Percentiles rank a stretch among this genome's conserved stretches.
Conservation (phyloP, 2,797 vertebrate genomes). For the Thaleichthys pacificus region DNA sequence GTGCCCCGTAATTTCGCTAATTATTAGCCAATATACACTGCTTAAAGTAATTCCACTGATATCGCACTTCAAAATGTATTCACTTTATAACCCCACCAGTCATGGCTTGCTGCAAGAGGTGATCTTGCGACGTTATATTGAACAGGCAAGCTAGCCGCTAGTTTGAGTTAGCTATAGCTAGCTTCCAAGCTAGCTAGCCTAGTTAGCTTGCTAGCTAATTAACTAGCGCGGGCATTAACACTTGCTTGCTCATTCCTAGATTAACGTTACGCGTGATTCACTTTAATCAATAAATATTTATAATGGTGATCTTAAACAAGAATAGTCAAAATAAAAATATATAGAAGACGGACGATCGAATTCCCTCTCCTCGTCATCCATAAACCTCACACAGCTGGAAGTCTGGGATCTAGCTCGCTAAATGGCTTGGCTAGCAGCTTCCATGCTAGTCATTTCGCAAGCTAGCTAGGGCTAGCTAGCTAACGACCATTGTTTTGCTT, state of each 20-base stretch:
- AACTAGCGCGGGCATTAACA: slow-evolving; percentile 2
- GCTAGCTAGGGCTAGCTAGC: slow-evolving; percentile 57
- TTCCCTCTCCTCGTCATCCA: slow-evolving; percentile 19
- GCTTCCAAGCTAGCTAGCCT: slow-evolving; percentile 9
- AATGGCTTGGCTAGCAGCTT: slow-evolving; percentile 45
- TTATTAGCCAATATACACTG: background rate
- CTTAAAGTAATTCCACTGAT: slow-evolving; percentile 16
- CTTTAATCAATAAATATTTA: background rate
- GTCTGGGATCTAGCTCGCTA: slow-evolving; percentile 53
- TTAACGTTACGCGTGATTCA: background rate
- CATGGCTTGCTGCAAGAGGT: background rate
- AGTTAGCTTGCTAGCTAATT: slow-evolving; percentile 14
- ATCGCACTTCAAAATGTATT: background rate
- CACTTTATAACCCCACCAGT: background rate
- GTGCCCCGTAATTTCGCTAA: background rate
- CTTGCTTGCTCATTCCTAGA: background rate
- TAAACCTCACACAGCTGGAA: slow-evolving; percentile 50
- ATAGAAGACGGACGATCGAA: background rate
- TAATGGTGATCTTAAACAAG: background rate
- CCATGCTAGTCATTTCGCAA: slow-evolving; percentile 27
- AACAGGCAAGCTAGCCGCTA: background rate
- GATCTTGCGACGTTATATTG: slow-evolving; percentile 4
- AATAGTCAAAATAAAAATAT: background rate
- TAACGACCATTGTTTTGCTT: slow-evolving; percentile 77
- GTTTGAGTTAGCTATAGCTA: slow-evolving; percentile 2